Base-by-base conservation (phyloP, 2,888 invertebrate species). In the Scaptomyza caliginosa region DNA sequence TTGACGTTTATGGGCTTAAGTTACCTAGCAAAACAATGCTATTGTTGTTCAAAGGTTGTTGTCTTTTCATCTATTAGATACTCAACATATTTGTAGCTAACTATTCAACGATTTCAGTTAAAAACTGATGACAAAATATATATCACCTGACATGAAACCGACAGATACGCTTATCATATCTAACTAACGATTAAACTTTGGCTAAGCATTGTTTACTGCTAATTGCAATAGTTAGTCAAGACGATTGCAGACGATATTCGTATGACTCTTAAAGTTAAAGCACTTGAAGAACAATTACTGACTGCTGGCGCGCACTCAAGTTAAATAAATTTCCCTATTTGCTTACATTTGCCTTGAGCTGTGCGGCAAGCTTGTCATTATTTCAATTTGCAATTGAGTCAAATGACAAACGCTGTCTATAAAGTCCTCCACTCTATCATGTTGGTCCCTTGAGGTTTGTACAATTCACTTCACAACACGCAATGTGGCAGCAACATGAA, bases 391-490 rank as follows among this genome's bases (percentile, higher is more conserved):
- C 59, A 66, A 76, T 59, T 55, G 57, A 76, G 74, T 32, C 64
- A 68, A 76, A 83, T 77, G 84, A 77, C 84, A 76, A 63, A 56
- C 55, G 68, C 48, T 68, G 76, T 79, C 77, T 58, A 75, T 82
- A 65, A 45, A 56, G 48, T 45, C 39, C 48, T 45, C 39, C 67
- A 57, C 71, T 82, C 60, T 56, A 68, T 76, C 77, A 76, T 64
- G 23, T 11, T 19, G 34, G 49, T 50, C 63, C 59, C 71, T 70
- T 63, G 67, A 45, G 71, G 50, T 40, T 26, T 10, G 16, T 17
- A 17, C 45, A 17, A 50, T 30, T 57, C 34, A 46, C 21, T 17
- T 24, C 40, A 21, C 32, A 34, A 13, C 71, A 71, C 59, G 74
- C 70, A 60, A 74, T 68, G 56, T 36, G 49, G 30, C 65, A 40